Percentiles rank a stretch among this genome's conserved stretches.
Conservation (phyloP, 2,888 invertebrate species). For the Stenodera caucasica region DNA sequence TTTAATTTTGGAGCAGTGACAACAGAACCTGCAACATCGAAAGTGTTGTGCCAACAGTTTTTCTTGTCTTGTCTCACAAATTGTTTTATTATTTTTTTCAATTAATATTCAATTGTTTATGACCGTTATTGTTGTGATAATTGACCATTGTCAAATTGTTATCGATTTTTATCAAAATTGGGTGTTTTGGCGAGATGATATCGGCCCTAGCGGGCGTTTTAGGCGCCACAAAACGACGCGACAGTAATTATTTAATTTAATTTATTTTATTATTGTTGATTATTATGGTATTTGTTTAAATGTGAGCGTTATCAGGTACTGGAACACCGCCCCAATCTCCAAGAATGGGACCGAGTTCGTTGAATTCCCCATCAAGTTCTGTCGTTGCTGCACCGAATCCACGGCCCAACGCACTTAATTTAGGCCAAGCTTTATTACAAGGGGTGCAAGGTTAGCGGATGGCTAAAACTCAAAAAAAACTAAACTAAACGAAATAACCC, state of each 20-base stretch:
- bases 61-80: conserved; percentile 11
- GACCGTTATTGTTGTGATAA: conserved; percentile 13
- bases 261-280: conserved; percentile 8
- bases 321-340: conserved; percentile 56
- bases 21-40: conserved; percentile 21
- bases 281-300: conserved; percentile 22
- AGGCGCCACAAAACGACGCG: conserved; percentile 48
- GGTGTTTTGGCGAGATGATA: conserved; percentile 51
- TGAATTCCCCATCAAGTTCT: conserved; percentile 50
- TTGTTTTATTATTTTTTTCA: conserved; percentile 12
- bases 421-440: conserved; percentile 56
- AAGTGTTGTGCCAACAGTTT: conserved; percentile 20
- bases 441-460: conserved; percentile 59
- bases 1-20: conserved; percentile 46
- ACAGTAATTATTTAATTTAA: conserved; percentile 41
- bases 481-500: no score
- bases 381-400: conserved; percentile 42
- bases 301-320: conserved; percentile 43
- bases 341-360: conserved; percentile 46
- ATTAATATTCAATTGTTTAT: no score
- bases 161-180: conserved; percentile 49
- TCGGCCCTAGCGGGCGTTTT: conserved; percentile 51
- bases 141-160: neutral
- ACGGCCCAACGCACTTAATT: conserved; percentile 48
- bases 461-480: conserved; percentile 8